phyloP scores from a whole-genome alignment of 1,140 invertebrate species.

The Liolophura sinensis region DNA sequence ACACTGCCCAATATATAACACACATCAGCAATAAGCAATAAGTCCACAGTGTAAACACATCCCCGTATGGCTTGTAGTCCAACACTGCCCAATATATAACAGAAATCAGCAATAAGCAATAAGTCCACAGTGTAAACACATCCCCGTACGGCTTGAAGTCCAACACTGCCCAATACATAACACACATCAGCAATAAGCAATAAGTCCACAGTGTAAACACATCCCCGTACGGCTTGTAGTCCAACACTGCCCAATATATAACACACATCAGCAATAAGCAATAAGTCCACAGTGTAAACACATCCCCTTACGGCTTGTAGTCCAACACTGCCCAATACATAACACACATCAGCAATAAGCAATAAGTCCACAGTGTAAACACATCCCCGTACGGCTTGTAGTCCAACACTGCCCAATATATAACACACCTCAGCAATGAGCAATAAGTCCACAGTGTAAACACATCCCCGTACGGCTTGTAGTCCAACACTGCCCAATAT shows the following conservation, averaged over 20 bases:
- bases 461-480: constrained; percentile 79
- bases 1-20: constrained; percentile 67
- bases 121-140: constrained; percentile 72
- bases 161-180: constrained; percentile 68
- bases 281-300: constrained; percentile 72
- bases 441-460: constrained; percentile 71
- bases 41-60: constrained; percentile 73
- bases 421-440: no score
- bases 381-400: constrained; percentile 82
- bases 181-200: not conserved
- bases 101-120: not conserved
- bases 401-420: constrained; percentile 84
- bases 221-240: constrained; percentile 81
- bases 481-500: constrained; percentile 86
- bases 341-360: no score
- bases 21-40: constrained; percentile 25
- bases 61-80: constrained; percentile 80
- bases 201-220: constrained; percentile 72
- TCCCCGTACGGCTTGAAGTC: constrained; percentile 83
- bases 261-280: not conserved
- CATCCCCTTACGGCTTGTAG: constrained; percentile 79
- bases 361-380: constrained; percentile 70
- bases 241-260: constrained; percentile 69
- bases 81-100: constrained; percentile 68
- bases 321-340: constrained; percentile 86